Evolutionary conservation across 1,140 invertebrate species (phyloP).

Genomic region (Apocrypta bakeri): DNA sequence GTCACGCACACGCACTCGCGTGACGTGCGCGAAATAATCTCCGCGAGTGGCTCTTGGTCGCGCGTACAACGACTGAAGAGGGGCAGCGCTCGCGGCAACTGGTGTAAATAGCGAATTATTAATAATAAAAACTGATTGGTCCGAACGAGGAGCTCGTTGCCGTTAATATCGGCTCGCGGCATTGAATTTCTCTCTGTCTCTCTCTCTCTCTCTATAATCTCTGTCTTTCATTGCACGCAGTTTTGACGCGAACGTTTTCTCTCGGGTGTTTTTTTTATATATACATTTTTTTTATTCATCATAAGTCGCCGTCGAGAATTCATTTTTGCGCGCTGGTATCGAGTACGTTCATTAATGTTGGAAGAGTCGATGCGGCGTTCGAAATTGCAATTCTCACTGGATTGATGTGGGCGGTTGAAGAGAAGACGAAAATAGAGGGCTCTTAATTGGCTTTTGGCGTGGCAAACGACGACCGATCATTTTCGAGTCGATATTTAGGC

Average conservation of each 20-base stretch:
- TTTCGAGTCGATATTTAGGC: neutral
- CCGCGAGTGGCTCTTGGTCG: no score
- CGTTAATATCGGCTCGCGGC: constrained; percentile 17
- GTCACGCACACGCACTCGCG: neutral
- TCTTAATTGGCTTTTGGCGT: neutral
- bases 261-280: neutral
- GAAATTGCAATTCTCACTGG: no score
- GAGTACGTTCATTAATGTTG: neutral
- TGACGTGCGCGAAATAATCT: neutral
- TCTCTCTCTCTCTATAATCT: no score
- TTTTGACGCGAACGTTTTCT: no score
- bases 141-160: constrained; percentile 56
- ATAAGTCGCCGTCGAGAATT: neutral
- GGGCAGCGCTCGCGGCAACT: neutral
- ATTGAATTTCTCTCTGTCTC: neutral
- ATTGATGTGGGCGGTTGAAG: neutral
- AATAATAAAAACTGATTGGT: constrained; percentile 64
- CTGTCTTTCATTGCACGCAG: no score
- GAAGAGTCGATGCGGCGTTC: neutral
- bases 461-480: neutral
- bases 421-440: neutral
- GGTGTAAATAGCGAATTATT: constrained; percentile 62
- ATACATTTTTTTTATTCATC: neutral
- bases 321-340: neutral
- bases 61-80: neutral